A percentile compares a stretch with the other conserved stretches of the same genome.
Evolutionary conservation across 2,888 invertebrate species (phyloP).

Genomic region (Perithous albicinctus): DNA sequence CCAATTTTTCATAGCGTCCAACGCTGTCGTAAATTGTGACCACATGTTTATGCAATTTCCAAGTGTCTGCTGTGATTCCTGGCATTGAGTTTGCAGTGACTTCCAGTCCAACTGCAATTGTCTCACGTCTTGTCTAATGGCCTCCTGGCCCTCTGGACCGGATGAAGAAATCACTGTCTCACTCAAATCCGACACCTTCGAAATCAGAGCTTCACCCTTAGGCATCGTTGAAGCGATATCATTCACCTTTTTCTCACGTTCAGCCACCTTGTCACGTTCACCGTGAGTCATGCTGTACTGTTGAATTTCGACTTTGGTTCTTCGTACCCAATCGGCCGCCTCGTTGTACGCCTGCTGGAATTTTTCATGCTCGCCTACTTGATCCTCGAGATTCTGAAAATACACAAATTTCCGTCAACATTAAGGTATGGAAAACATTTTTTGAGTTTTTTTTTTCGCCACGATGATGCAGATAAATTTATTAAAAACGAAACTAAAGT

Average conservation of each 20-base stretch:
- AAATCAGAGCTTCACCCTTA: constrained; percentile 90
- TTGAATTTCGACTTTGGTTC: constrained; percentile 92
- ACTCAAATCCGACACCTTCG: constrained; percentile 91
- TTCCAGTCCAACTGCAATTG: constrained; percentile 94
- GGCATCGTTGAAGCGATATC: constrained; percentile 89
- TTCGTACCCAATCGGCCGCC: constrained; percentile 94
- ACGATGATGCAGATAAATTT: too few species aligned
- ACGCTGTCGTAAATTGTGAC: constrained; percentile 92
- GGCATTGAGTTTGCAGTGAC: constrained; percentile 90
- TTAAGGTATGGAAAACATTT: background rate
- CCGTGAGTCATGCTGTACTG: constrained; percentile 95
- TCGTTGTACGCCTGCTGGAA: constrained; percentile 93
- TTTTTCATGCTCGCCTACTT: constrained; percentile 94
- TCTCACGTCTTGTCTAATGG: constrained; percentile 92
- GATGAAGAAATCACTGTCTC: constrained; percentile 91
- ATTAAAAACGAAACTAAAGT: too few species aligned
- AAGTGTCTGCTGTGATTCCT: constrained; percentile 91
- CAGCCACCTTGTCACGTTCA: constrained; percentile 91
- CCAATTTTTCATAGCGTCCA: constrained; percentile 91
- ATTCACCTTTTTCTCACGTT: constrained; percentile 91
- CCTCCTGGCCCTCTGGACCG: constrained; percentile 93
- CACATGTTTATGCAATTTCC: constrained; percentile 92
- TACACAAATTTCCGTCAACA: background rate
- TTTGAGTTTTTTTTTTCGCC: too few species aligned
- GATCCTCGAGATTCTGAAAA: constrained; percentile 90